Percentiles rank a stretch among this genome's conserved stretches.
phyloP scores from a whole-genome alignment of 2,113 vertebrate species.

The Esox niger region DNA sequence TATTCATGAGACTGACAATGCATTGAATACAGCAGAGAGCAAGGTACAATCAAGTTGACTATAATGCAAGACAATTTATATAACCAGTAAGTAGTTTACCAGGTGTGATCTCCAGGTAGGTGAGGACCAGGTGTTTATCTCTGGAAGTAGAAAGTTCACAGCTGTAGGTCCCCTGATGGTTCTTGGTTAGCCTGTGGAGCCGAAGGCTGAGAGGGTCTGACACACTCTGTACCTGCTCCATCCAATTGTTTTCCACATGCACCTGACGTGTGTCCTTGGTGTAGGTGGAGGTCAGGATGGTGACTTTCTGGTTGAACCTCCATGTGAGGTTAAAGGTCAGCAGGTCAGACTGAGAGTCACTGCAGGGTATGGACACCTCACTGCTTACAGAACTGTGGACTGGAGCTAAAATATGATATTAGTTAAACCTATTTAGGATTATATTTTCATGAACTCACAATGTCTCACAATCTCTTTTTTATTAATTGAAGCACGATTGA shows the following conservation, averaged over 20 bases:
- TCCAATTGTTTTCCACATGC: constrained; percentile 14
- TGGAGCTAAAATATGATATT: constrained; percentile 36
- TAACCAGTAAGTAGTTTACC: no score
- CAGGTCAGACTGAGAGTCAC: background rate
- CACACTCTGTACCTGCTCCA: constrained; percentile 10
- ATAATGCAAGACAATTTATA: no score
- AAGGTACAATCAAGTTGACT: no score
- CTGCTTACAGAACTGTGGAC: fast-evolving
- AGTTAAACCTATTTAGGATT: no score
- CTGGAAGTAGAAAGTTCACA: constrained; percentile 26
- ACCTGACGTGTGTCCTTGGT: background rate
- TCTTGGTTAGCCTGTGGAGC: constrained; percentile 1
- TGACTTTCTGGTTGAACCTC: constrained; percentile 20
- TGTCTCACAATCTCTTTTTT: no score
- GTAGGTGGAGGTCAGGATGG: background rate
- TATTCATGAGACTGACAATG: no score
- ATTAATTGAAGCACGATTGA: background rate
- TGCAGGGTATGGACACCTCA: constrained; percentile 40
- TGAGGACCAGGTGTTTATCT: background rate
- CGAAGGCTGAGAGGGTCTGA: constrained; percentile 25
- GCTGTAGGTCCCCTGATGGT: constrained; percentile 37
- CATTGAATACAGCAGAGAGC: no score
- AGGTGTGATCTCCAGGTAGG: constrained; percentile 4
- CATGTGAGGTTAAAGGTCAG: constrained; percentile 20
- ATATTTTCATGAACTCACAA: no score